A percentile compares a stretch with the other conserved stretches of the same genome.
Conservation (phyloP, 2,797 vertebrate genomes). For the Falco rusticolus region DNA sequence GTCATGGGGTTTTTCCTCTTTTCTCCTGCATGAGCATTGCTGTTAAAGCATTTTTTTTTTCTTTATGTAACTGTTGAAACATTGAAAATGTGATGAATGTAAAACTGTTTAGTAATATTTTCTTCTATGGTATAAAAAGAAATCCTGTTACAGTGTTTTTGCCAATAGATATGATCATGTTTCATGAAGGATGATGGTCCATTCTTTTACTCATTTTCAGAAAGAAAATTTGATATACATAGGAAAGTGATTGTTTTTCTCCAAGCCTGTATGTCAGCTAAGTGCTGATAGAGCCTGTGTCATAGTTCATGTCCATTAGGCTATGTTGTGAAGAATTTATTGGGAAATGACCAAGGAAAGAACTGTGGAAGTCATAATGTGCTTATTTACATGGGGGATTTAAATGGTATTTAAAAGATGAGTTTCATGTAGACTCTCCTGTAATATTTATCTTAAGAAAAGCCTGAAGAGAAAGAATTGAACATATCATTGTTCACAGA, state of each 20-base stretch:
- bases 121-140: not conserved
- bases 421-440: not conserved
- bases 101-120: not conserved
- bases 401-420: not conserved
- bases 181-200: not conserved
- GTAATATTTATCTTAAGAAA: not conserved
- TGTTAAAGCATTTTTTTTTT: conserved; percentile 28
- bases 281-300: not conserved
- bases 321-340: not conserved
- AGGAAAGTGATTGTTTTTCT: not conserved
- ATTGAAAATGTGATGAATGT: not conserved
- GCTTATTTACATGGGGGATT: not conserved
- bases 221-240: not conserved
- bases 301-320: not conserved
- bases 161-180: not conserved
- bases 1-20: not conserved
- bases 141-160: not conserved
- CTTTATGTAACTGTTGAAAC: not conserved
- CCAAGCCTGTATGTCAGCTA: not conserved
- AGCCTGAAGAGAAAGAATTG: not conserved
- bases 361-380: not conserved
- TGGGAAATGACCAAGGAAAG: not conserved
- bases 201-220: not conserved
- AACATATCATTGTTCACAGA: not conserved
- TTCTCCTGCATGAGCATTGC: conserved; percentile 59